These are phyloP conservation scores for Ianthella basta DNA, from an alignment of 37 sponge, comb jelly and placozoan species.

Conservation along the genomic window DNA sequence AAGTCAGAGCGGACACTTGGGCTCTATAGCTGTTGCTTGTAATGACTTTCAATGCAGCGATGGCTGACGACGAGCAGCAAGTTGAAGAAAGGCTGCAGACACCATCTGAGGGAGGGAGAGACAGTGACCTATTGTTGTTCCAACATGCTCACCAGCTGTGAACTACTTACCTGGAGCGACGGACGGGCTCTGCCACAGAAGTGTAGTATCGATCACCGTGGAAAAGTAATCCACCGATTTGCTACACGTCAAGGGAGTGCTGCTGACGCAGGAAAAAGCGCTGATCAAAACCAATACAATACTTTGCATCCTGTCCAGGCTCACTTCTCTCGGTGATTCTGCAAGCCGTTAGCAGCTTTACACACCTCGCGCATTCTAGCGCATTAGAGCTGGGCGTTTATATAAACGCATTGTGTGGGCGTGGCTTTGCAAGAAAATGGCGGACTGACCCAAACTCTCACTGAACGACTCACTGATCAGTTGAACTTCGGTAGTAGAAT, in stretches of 20 bases:
- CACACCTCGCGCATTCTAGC: too few species aligned
- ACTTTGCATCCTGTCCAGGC: too few species aligned
- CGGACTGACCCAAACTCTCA: not conserved
- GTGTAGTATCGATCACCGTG: too few species aligned
- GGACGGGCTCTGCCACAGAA: too few species aligned
- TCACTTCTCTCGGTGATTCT: too few species aligned
- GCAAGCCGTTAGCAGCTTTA: too few species aligned
- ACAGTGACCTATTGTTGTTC: not conserved
- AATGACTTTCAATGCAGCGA: not conserved
- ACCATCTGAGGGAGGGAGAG: not conserved
- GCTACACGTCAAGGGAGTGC: too few species aligned
- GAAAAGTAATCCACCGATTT: too few species aligned
- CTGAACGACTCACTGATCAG: not conserved
- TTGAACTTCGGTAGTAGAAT: not conserved
- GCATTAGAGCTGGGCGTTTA: not conserved
- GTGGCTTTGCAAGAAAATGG: not conserved
- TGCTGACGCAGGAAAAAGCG: too few species aligned
- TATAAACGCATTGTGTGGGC: not conserved
- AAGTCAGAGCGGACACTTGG: not conserved
- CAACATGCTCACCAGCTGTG: too few species aligned
- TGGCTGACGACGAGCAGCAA: not conserved
- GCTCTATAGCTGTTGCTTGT: not conserved
- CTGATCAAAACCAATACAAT: too few species aligned
- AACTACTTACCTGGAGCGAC: too few species aligned
- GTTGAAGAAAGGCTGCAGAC: not conserved